These are phyloP conservation scores for Bombus sylvicola DNA, from an alignment of 1,140 invertebrate species.

Conservation along the genomic window DNA sequence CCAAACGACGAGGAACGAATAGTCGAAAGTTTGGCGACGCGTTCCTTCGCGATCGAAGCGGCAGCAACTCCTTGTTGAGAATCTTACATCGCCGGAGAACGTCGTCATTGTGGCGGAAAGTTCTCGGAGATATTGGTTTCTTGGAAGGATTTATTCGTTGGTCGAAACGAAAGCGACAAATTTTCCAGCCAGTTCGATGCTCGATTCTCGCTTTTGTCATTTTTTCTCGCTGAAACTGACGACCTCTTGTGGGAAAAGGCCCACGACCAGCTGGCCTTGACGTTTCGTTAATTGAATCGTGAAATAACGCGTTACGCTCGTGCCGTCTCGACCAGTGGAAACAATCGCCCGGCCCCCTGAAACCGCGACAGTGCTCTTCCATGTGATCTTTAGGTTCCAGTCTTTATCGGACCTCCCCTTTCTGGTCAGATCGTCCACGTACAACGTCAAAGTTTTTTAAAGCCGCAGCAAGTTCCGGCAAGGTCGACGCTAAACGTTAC, in stretches of 20 bases:
- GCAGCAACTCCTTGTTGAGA: background rate
- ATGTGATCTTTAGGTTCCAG: background rate
- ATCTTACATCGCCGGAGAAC: background rate
- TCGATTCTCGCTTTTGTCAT: no score
- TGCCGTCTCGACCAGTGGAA: background rate
- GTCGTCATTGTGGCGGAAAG: background rate
- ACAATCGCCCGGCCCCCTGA: background rate
- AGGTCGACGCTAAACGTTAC: background rate
- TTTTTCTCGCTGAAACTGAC: background rate
- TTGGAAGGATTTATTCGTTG: background rate
- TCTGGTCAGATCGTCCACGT: background rate
- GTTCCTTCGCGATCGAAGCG: background rate
- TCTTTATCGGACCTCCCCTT: background rate
- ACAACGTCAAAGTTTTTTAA: background rate
- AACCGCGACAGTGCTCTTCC: background rate
- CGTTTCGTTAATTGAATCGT: slow-evolving; percentile 40
- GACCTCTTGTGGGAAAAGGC: background rate
- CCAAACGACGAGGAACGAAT: background rate
- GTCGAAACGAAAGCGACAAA: background rate
- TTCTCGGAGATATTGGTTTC: slow-evolving; percentile 17
- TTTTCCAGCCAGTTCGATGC: background rate
- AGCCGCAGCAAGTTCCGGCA: background rate
- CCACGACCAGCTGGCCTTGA: background rate
- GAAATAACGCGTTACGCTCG: slow-evolving; percentile 8
- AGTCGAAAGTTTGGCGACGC: background rate